A percentile compares a stretch with the other conserved stretches of the same genome.
Conservation (phyloP, 92 coral and sea anemone species). For the Porites lobata region DNA sequence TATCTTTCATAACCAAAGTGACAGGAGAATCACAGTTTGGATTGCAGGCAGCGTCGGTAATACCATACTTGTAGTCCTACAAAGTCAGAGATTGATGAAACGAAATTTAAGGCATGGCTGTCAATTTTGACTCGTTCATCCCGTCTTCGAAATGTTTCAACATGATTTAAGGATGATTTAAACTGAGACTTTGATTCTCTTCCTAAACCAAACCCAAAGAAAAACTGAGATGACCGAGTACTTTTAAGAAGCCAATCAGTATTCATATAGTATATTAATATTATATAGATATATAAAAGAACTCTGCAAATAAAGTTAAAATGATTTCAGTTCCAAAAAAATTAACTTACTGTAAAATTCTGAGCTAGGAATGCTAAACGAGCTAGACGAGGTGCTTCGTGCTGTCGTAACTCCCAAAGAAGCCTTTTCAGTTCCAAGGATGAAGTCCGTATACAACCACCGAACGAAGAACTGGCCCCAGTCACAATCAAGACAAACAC, state of each 20-base stretch:
- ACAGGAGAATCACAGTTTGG: not conserved
- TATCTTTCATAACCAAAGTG: not conserved
- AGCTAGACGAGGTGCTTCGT: not conserved
- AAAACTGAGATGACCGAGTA: not conserved
- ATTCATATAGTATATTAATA: too few species aligned
- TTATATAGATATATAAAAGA: too few species aligned
- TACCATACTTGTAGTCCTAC: conserved; percentile 9
- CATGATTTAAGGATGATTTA: too few species aligned
- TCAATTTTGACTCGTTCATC: too few species aligned
- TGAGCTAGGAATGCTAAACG: conserved; percentile 17
- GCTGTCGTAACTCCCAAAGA: not conserved
- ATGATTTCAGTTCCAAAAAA: too few species aligned
- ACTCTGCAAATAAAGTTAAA: too few species aligned
- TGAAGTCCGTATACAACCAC: conserved; percentile 19
- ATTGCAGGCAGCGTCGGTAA: conserved; percentile 8
- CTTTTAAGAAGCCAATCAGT: not conserved
- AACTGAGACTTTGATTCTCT: too few species aligned
- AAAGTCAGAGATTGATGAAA: not conserved
- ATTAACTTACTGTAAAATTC: conserved; percentile 5
- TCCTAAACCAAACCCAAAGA: not conserved
- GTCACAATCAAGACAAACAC: not conserved
- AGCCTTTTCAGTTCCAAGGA: not conserved
- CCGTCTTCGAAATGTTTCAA: too few species aligned
- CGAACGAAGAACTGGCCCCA: not conserved
- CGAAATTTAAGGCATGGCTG: not conserved